Evolutionary conservation across 2,797 vertebrate species (phyloP).

Genomic region (Phalanger gymnotis): DNA sequence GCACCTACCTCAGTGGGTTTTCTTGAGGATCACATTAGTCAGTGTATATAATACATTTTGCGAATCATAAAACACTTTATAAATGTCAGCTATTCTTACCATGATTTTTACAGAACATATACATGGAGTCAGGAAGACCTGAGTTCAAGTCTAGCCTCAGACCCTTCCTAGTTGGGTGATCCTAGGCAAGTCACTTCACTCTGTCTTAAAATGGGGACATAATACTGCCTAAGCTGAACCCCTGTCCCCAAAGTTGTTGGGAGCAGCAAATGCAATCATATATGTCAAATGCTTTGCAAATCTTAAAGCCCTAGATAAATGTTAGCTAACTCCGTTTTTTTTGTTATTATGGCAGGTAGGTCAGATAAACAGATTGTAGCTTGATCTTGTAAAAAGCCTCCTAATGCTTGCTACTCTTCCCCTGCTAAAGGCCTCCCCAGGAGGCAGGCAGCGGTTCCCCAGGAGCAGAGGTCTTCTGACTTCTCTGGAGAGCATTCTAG

Average conservation of each 20-base stretch:
- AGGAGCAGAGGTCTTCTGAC: background rate
- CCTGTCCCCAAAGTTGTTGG: background rate
- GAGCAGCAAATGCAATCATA: background rate
- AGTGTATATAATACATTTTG: background rate
- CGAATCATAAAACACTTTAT: background rate
- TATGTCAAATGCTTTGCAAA: background rate
- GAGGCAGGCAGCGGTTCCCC: background rate
- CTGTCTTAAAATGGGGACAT: background rate
- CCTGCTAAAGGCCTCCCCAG: background rate
- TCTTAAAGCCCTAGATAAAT: background rate
- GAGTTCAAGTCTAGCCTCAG: background rate
- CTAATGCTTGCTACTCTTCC: background rate
- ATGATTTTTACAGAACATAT: background rate
- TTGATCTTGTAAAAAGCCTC: background rate
- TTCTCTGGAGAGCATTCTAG: background rate
- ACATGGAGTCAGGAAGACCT: background rate
- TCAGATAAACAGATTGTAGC: background rate
- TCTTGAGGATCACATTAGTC: background rate
- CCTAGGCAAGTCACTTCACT: background rate
- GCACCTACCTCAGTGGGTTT: background rate
- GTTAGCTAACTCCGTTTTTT: background rate
- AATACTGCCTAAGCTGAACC: no score
- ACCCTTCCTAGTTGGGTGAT: background rate
- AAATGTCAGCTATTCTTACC: background rate
- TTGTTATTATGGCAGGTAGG: background rate